Conservation (phyloP, 2,888 invertebrate genomes). For the Macrosiphum euphorbiae region DNA sequence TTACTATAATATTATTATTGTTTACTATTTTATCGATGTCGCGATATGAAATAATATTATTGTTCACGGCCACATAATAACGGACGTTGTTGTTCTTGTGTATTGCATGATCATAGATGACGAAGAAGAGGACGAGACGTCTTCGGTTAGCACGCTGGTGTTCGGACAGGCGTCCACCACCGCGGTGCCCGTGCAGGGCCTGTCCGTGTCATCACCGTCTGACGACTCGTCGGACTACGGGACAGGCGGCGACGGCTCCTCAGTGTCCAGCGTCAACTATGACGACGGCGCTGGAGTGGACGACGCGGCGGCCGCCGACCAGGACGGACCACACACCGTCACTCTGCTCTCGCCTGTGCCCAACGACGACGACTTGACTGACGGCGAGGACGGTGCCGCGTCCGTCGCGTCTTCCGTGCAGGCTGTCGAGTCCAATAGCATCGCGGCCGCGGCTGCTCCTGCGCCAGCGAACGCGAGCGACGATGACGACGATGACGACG, state of each 20-base stretch:
- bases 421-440: slow-evolving; percentile 68
- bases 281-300: slow-evolving; percentile 70
- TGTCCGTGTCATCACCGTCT: slow-evolving; percentile 69
- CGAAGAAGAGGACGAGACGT: slow-evolving; percentile 70
- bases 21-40: background rate
- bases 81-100: background rate
- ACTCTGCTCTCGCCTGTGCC: slow-evolving; percentile 67
- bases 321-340: slow-evolving; percentile 69
- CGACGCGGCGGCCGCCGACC: slow-evolving; percentile 70
- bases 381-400: slow-evolving; percentile 66
- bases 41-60: background rate
- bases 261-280: slow-evolving; percentile 71
- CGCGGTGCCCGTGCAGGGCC: slow-evolving; percentile 67
- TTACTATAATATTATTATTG: background rate
- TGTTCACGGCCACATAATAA: background rate
- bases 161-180: slow-evolving; percentile 72
- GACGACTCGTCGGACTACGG: slow-evolving; percentile 70
- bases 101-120: slow-evolving; percentile 69
- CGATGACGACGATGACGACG: slow-evolving; percentile 73
- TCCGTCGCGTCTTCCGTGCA: slow-evolving; percentile 66
- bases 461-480: slow-evolving; percentile 69
- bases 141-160: slow-evolving; percentile 70
- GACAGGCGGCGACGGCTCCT: slow-evolving; percentile 68
- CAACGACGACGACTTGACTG: slow-evolving; percentile 65
- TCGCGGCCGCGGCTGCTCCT: slow-evolving; percentile 68